Percentiles rank a stretch among this genome's conserved stretches.
phyloP scores from a whole-genome alignment of 2,888 invertebrate genomes.

The Agyllia agylla region DNA sequence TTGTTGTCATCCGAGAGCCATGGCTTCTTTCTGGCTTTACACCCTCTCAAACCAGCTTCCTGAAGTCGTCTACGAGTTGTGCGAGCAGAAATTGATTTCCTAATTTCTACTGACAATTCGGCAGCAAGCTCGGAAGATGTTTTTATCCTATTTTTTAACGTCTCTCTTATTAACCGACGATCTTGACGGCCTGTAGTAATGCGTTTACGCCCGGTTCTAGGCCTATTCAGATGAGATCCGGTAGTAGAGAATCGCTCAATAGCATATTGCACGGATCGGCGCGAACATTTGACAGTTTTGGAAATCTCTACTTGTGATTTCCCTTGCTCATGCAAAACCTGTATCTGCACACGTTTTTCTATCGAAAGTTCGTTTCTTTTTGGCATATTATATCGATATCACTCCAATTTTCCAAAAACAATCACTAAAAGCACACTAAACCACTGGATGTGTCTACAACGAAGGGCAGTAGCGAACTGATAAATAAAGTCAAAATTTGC shows the following conservation, averaged over 20 bases:
- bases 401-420: neutral
- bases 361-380: neutral
- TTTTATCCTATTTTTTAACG: slow-evolving; percentile 19
- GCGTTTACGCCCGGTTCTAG: neutral
- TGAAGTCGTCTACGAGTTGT: slow-evolving; percentile 13
- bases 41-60: slow-evolving; percentile 44
- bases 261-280: neutral
- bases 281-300: neutral
- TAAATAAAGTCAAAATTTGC: neutral
- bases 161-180: neutral
- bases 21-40: slow-evolving; percentile 46
- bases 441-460: neutral
- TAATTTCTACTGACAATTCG: slow-evolving; percentile 57
- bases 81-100: slow-evolving; percentile 22
- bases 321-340: neutral
- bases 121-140: slow-evolving; percentile 57
- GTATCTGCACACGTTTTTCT: neutral
- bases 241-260: neutral
- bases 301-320: neutral
- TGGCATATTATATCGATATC: neutral
- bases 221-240: neutral
- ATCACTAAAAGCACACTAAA: no score
- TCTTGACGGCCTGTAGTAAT: neutral
- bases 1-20: slow-evolving; percentile 41
- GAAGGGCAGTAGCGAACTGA: neutral